Base-by-base conservation (phyloP, 2,888 invertebrate species). In the Amiota communis region DNA sequence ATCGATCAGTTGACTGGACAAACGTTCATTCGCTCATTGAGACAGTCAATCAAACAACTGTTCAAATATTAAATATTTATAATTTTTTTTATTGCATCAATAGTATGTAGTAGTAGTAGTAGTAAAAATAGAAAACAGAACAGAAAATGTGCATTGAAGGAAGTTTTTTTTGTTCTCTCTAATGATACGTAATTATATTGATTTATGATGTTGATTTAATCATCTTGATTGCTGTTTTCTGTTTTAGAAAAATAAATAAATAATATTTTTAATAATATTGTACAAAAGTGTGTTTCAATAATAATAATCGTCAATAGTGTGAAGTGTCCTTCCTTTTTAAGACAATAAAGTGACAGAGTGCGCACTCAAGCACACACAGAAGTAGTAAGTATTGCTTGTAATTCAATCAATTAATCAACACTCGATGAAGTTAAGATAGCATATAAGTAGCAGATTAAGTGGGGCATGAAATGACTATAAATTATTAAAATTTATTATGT, bases 151-250 rank as follows among this genome's bases (percentile, higher is more conserved):
- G 61, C 76, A 76, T 77, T 80, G 73, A 59, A 59, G 59, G 59
- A 15, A 59, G 59, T 59, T 20, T 8, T 53, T 53, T 13, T 53
- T 53, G 23, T 36, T 78, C 75, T 70, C 79, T 79, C 75, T 84
- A 81, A 82, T 82, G 74, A 81, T 79, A 79, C 80, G 76, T 79
- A 84, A 82, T 84, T 82, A 82, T 77, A 68, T 76, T 69, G 72
- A 76, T 75, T 76, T 74, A 74, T 74, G 71, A 20, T 46, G 47
- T 36, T 36, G 36, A 36, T 36, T 36, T 36, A 47, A 46, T 64
- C 46, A 64, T n/a, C n/a, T 64, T 64, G 46, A 63, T 56, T 36
- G 36, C 36, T 36, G 36, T 36, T 36, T 36, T 36, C 36, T 36
- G 36, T 36, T 6, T 36, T 36, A 36, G 0, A 36, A 36, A 36